Base-by-base conservation (phyloP, 2,113 vertebrate species). In the Aegotheles bennettii region DNA sequence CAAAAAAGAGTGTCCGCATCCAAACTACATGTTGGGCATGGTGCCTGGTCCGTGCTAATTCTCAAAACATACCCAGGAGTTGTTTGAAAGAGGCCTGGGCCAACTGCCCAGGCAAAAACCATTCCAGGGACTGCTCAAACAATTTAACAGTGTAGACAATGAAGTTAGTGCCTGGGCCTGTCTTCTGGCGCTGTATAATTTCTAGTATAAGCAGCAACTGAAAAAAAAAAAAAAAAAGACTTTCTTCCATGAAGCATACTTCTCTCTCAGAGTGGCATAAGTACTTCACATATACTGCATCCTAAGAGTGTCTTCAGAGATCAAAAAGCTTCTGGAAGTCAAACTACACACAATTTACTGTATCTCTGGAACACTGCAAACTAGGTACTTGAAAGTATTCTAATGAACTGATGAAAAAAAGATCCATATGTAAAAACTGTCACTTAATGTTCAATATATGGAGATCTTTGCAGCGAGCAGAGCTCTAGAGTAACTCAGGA, bases 11-110 rank as follows among this genome's bases (percentile, higher is more conserved):
- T 92, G 88, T 95, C 95, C 59, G 0, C 88, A 94, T 95, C 83
- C 92, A 94, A 94, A 90, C 94, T 93, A 50, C 75, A 74, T 24
- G 59, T 67, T 83, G 75, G 95, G 83, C 96, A 95, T 35, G 17
- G 54, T 96, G 96, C 92, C 95, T 86, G 88, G 90, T 90, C 86
- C 29, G 16, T 96, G 90, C 79, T 92, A 94, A 84, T 80, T 88
- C 90, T 95, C 88, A 69, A 86, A 95, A 88, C 83, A 81, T 90
- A 79, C 88, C 79, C 79, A 93, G 56, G 63, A 95, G 90, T 61
- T 88, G 54, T 90, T 95, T 93, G 83, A 85, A 88, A 93, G 79
- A 95, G 64, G 31, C 17, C 50, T 86, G 83, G 85, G 94, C 82
- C 2, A 7, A 42, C 45, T 93, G 85, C 90, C 90, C 95, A 25